Evolutionary conservation across 2,888 invertebrate species (phyloP), one percentile per base, ranked within the genome.

Genomic region (Lasioglossum malachurum): DNA sequence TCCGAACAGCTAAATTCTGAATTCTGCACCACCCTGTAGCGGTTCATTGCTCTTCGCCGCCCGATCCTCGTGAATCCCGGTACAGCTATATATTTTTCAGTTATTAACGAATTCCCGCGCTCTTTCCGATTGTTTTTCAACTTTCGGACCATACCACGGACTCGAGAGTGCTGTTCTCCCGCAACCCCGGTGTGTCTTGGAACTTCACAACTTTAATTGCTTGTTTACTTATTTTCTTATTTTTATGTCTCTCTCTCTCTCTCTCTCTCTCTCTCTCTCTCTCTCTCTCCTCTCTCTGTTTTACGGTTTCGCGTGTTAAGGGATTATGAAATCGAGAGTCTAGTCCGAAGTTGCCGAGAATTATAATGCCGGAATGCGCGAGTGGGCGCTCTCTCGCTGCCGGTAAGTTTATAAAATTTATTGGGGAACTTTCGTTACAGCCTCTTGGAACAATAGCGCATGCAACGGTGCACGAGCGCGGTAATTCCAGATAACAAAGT

Each of bases 371-470:
- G 23, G 53, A 44, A 23, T 3, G 46, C 57, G 41, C 44, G 44
- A 49, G 72, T 16, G 27, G 46, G 64, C 4, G 77, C 16, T 23
- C 38, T 23, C 38, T 64, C 53, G 35, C 31, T 31, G 64, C 31
- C 64, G 31, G 64, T 72, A 23, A 84, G 75, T 67, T 75, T 80
- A 46, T 75, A 57, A 80, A 84, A 85, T 85, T 85, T 85, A 84
- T 75, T 27, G n/a, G 64, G 31, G 73, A 73, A 80, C 72, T 76
- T 84, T 84, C 80, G 84, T 85, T 72, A 60, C 57, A 80, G 80
- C 64, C 64, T 46, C 16, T 10, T 0, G 75, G n/a, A 84, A 84
- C 85, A 85, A 85, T 72, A 67, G 80, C 19, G 44, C 53, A 53
- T 80, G 67, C 57, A 44, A 71, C 79, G 79, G 23, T 60, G 57